Conservation (phyloP, 1,140 invertebrate genomes). For the Nomia melanderi region DNA sequence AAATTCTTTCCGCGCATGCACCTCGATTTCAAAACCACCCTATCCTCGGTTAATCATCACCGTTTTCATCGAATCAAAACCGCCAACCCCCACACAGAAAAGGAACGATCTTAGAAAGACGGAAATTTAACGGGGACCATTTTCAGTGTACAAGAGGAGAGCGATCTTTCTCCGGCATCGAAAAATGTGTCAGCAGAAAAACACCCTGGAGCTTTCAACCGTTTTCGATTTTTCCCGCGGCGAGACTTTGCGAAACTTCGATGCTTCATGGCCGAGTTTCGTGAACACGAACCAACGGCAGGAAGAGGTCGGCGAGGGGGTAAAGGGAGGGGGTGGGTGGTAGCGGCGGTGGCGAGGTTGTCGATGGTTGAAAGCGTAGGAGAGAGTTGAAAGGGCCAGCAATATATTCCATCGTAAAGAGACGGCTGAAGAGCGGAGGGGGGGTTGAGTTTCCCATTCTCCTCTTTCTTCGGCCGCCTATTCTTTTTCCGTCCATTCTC, state of each 20-base stretch:
- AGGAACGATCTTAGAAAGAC: too few relatives aligned
- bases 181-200: slow-evolving; percentile 42
- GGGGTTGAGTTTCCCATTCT: slow-evolving; percentile 17
- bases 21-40: too few relatives aligned
- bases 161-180: not conserved
- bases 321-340: slow-evolving; percentile 1
- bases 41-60: too few relatives aligned
- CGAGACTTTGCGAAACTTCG: slow-evolving; percentile 51
- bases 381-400: slow-evolving; percentile 25
- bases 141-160: not conserved
- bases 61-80: too few relatives aligned
- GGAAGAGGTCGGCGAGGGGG: slow-evolving; percentile 12
- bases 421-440: slow-evolving; percentile 1
- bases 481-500: slow-evolving; percentile 13
- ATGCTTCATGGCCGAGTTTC: slow-evolving; percentile 56
- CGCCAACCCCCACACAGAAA: too few relatives aligned
- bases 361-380: slow-evolving; percentile 18
- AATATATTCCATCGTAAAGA: slow-evolving; percentile 57
- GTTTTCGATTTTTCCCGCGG: slow-evolving; percentile 51
- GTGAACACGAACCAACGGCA: slow-evolving; percentile 4
- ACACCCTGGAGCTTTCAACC: slow-evolving; percentile 39
- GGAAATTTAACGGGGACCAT: slow-evolving; percentile 12
- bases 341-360: too few relatives aligned
- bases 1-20: too few relatives aligned
- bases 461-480: slow-evolving; percentile 6